Conservation (phyloP, 2,113 vertebrate species). For the Diglossa brunneiventris region DNA sequence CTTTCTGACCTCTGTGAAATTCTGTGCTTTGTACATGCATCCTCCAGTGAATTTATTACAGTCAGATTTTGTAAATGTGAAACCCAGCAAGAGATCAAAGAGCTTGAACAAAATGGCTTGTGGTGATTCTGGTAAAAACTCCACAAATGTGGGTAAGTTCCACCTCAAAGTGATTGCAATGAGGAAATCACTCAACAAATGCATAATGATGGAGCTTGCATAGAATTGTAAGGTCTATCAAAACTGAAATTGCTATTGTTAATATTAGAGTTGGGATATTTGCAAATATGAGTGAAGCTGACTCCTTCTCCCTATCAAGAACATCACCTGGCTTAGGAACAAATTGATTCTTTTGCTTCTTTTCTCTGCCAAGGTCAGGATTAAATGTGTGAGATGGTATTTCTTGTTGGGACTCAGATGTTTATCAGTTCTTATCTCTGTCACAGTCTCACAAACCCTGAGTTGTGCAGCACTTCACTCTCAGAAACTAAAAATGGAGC, state of each 20-base stretch:
- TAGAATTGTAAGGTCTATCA: neutral
- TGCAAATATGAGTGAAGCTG: neutral
- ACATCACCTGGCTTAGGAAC: neutral
- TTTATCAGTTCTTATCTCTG: neutral
- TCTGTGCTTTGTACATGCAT: neutral
- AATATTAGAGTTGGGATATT: neutral
- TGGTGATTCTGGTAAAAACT: neutral
- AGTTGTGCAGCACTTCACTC: neutral
- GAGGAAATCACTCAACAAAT: neutral
- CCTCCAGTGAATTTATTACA: neutral
- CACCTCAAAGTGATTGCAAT: neutral
- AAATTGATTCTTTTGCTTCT: neutral
- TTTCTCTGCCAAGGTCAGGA: neutral
- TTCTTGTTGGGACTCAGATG: neutral
- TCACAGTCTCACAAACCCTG: neutral
- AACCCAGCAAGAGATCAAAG: neutral
- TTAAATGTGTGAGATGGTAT: neutral
- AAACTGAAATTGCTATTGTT: neutral
- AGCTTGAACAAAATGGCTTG: neutral
- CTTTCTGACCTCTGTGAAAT: neutral
- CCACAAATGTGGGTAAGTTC: neutral
- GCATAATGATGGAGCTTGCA: neutral
- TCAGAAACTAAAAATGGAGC: neutral
- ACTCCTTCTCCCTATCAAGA: neutral
- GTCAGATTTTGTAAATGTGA: neutral